Conservation (phyloP, 1,140 invertebrate genomes). For the Drosophila novamexicana region DNA sequence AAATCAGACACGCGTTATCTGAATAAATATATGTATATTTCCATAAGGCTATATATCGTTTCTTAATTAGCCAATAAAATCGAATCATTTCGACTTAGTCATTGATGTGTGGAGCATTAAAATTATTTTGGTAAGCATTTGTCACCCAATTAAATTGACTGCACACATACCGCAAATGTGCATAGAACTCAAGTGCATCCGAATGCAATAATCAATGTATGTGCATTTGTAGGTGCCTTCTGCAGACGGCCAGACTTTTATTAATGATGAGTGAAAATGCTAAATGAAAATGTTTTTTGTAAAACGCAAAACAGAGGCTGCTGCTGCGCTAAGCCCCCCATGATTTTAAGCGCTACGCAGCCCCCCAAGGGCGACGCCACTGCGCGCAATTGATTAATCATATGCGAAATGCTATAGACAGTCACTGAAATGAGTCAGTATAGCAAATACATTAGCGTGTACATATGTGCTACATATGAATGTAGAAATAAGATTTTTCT, state of each 20-base stretch:
- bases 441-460: conserved; percentile 11
- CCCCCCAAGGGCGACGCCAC: conserved; percentile 27
- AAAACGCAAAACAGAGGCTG: conserved; percentile 16
- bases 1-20: conserved; percentile 65
- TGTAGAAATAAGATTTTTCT: conserved; percentile 61
- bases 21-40: conserved; percentile 29
- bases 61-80: conserved; percentile 80
- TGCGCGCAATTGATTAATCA: conserved; percentile 54
- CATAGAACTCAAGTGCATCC: conserved; percentile 61
- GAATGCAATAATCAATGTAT: conserved; percentile 65
- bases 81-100: conserved; percentile 80
- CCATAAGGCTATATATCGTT: conserved; percentile 50
- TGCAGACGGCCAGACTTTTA: conserved; percentile 73
- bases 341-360: neutral
- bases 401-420: conserved; percentile 50
- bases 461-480: conserved; percentile 8
- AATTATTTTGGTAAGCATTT: conserved; percentile 77
- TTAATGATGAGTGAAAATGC: conserved; percentile 80
- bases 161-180: conserved; percentile 35
- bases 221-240: conserved; percentile 10
- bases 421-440: conserved; percentile 45
- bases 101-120: conserved; percentile 76
- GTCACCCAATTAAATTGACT: conserved; percentile 80
- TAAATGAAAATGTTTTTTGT: conserved; percentile 61
- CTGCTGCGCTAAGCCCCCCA: neutral